phyloP scores from a whole-genome alignment of 2,797 vertebrate genomes.

The Pipistrellus pipistrellus region DNA sequence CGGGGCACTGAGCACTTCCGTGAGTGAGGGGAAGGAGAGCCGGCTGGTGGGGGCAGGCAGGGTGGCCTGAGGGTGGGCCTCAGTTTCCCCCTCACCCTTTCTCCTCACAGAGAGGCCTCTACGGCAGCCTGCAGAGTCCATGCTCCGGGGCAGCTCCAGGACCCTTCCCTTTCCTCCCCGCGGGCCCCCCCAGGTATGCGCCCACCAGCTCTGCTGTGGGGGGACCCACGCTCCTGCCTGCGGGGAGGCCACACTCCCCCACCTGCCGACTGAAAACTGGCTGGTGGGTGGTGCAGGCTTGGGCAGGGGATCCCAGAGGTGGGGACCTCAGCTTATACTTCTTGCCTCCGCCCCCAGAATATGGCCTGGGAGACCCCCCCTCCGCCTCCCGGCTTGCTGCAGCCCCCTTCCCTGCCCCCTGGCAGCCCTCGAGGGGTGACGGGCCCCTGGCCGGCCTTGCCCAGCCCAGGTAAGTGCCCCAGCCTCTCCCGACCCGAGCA shows the following conservation, averaged over 20 bases:
- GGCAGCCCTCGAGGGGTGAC: slow-evolving; percentile 90
- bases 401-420: slow-evolving; percentile 89
- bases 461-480: slow-evolving; percentile 87
- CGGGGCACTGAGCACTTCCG: slow-evolving; percentile 85
- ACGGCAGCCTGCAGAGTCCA: slow-evolving; percentile 91
- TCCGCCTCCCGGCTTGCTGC: slow-evolving; percentile 90
- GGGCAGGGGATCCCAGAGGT: not conserved
- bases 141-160: slow-evolving; percentile 90
- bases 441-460: slow-evolving; percentile 84
- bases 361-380: slow-evolving; percentile 80
- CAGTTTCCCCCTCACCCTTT: not conserved
- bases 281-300: not conserved
- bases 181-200: slow-evolving; percentile 89
- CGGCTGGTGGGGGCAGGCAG: not conserved
- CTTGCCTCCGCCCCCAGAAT: slow-evolving; percentile 80
- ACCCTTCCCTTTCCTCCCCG: slow-evolving; percentile 90
- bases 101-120: slow-evolving; percentile 91
- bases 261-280: not conserved
- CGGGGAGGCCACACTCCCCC: not conserved
- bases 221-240: not conserved
- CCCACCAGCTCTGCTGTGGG: not conserved
- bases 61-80: not conserved
- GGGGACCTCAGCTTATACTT: not conserved
- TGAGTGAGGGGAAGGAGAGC: slow-evolving; percentile 82
- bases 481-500: slow-evolving; percentile 48